Conservation (phyloP, 92 coral and sea anemone species). For the Micromussa lordhowensis region DNA sequence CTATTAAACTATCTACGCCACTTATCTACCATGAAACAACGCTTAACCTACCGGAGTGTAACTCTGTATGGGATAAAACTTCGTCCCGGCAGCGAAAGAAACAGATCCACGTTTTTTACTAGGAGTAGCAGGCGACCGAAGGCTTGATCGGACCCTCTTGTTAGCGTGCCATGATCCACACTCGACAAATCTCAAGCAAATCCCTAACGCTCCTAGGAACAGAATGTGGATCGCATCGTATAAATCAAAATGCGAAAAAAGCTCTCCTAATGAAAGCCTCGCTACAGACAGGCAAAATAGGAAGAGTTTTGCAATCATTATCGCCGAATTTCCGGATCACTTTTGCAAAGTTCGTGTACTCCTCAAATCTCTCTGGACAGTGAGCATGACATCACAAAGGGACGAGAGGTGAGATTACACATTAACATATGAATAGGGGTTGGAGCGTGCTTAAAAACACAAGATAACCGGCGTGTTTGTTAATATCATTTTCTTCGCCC, state of each 20-base stretch:
- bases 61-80: slow-evolving; percentile 65
- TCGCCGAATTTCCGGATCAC: slow-evolving; percentile 32
- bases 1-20: neutral
- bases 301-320: slow-evolving; percentile 41
- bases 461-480: slow-evolving; percentile 2
- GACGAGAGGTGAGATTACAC: neutral
- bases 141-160: slow-evolving; percentile 56
- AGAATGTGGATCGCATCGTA: slow-evolving; percentile 60
- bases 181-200: slow-evolving; percentile 34
- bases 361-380: neutral
- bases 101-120: slow-evolving; percentile 74
- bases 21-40: neutral
- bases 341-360: neutral
- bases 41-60: slow-evolving; percentile 68
- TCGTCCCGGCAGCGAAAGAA: slow-evolving; percentile 86
- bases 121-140: slow-evolving; percentile 56
- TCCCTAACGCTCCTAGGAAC: slow-evolving; percentile 77
- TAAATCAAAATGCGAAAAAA: slow-evolving; percentile 55
- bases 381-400: slow-evolving; percentile 31
- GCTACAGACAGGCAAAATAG: slow-evolving; percentile 35
- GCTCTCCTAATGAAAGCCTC: slow-evolving; percentile 31
- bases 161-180: slow-evolving; percentile 25
- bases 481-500: slow-evolving; percentile 30
- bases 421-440: slow-evolving; percentile 32
- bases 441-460: neutral